phyloP scores from a whole-genome alignment of 2,888 invertebrate species.

The Ptilodon capucinus region DNA sequence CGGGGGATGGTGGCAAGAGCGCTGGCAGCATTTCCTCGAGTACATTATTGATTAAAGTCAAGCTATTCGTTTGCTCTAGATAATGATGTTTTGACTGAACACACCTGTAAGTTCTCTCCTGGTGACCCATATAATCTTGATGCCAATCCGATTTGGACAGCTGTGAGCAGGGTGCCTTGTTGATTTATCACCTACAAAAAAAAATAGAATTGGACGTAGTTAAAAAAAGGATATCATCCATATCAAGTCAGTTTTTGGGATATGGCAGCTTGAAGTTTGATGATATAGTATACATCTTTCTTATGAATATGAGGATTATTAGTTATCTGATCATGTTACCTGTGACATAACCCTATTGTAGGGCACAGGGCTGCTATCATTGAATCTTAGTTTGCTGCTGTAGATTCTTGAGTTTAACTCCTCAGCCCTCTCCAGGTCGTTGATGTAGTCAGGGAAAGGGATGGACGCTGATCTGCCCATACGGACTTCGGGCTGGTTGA shows the following conservation, averaged over 20 bases:
- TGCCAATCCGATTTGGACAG: constrained; percentile 70
- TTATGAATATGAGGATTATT: too few species aligned
- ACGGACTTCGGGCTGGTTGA: constrained; percentile 56
- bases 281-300: too few species aligned
- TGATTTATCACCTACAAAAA: constrained; percentile 60
- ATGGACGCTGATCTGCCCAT: constrained; percentile 61
- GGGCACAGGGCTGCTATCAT: constrained; percentile 50
- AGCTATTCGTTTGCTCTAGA: too few species aligned
- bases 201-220: too few species aligned
- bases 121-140: constrained; percentile 70
- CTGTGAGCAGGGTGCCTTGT: constrained; percentile 57
- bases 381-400: constrained; percentile 44
- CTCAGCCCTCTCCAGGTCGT: constrained; percentile 56
- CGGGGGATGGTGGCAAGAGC: too few species aligned
- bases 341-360: constrained; percentile 53
- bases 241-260: too few species aligned
- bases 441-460: constrained; percentile 47
- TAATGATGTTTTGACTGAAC: too few species aligned
- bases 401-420: constrained; percentile 46
- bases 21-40: too few species aligned
- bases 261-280: too few species aligned
- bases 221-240: too few species aligned
- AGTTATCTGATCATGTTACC: constrained; percentile 45
- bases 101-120: constrained; percentile 69
- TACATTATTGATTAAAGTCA: too few species aligned